Percentiles rank a stretch among this genome's conserved stretches.
These are phyloP conservation scores for Pseudorasbora parva DNA, from an alignment of 2,113 vertebrate species.

Conservation along the genomic window DNA sequence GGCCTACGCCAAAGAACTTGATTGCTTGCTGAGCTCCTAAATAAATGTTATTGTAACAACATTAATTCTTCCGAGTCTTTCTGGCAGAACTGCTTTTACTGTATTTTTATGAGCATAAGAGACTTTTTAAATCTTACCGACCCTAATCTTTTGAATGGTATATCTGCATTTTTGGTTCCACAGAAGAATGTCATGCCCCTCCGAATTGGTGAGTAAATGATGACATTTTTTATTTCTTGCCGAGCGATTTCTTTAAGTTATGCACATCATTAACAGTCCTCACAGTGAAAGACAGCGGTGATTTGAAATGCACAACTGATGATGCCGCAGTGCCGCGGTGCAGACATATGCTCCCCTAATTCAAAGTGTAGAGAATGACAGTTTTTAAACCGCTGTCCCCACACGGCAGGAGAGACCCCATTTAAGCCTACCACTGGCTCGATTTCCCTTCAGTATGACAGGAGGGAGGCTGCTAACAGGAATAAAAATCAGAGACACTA, in stretches of 20 bases:
- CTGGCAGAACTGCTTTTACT: too few relatives aligned
- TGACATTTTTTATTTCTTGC: neutral
- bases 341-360: neutral
- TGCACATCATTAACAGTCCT: slow-evolving; percentile 12
- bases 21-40: too few relatives aligned
- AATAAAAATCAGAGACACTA: neutral
- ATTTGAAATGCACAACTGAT: neutral
- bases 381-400: slow-evolving; percentile 28
- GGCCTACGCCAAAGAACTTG: too few relatives aligned
- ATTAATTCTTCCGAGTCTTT: too few relatives aligned
- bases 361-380: slow-evolving; percentile 11
- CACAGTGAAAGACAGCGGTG: neutral
- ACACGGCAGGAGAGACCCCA: neutral
- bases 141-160: too few relatives aligned
- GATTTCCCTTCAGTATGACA: neutral
- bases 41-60: too few relatives aligned
- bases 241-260: neutral
- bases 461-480: neutral
- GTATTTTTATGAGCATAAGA: too few relatives aligned
- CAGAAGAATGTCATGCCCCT: neutral
- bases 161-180: too few relatives aligned
- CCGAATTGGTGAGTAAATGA: neutral
- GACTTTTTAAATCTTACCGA: too few relatives aligned
- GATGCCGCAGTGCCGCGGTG: neutral
- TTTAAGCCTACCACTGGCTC: neutral